Evolutionary conservation across 1,140 invertebrate species (phyloP), one percentile per base, ranked within the genome.

Genomic region (Maniola jurtina): DNA sequence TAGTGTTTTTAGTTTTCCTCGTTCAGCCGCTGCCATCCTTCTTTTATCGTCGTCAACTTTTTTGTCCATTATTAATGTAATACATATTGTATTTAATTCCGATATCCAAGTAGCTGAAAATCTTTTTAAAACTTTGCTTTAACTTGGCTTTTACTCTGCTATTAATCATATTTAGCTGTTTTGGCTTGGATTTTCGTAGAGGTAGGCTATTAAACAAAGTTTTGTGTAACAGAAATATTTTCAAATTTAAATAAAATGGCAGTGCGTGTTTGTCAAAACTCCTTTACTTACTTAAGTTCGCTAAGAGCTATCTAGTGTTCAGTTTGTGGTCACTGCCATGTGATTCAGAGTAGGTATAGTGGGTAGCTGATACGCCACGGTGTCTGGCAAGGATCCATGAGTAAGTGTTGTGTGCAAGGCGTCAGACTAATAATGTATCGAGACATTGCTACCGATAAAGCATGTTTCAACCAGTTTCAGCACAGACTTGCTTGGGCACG

Each of bases 321-420:
- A 61, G 54, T 67, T 71, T 40, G 61, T 48, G 61, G 69, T 61
- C 61, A 64, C 64, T 61, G 35, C 61, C 48, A 48, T 70, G 59
- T 64, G 59, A 61, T 48, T 57, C 48, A 16, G 14, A 62, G 45
- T 52, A 36, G 35, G 25, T 25, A 25, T 25, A 25, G 48, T 57
- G 61, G 45, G 36, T 45, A 25, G 50, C 42, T 42, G 57, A 60
- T 47, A 35, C 58, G 56, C 45, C 63, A 64, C 55, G 68, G 52
- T 50, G 64, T 65, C 68, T 77, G 71, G 73, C 73, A 77, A 67
- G 58, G 66, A 57, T 77, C 76, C 76, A 77, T 70, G 69, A 68
- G 61, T 61, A 67, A 70, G 58, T 61, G 67, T 66, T 66, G 60
- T 57, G 16, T 36, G 59, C 60, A 52, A 45, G 50, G 70, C 62